phyloP scores from a whole-genome alignment of 2,888 invertebrate species.

The Drosophila rubida region DNA sequence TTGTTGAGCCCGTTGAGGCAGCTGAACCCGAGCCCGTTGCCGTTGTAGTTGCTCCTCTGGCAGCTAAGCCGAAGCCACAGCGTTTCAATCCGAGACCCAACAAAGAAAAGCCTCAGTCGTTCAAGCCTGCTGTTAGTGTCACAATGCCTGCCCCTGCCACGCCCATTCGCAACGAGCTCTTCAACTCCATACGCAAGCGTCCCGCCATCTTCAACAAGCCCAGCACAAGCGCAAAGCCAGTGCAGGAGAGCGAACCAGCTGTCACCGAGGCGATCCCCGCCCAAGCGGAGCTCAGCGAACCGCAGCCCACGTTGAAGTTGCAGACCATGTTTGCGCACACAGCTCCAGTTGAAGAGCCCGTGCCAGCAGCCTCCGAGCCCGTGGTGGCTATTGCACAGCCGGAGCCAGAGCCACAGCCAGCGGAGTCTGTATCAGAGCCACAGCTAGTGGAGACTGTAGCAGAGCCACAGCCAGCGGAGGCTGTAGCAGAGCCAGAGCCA shows the following conservation, averaged over 20 bases:
- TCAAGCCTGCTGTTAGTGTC: conserved; percentile 50
- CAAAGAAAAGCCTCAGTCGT: conserved; percentile 65
- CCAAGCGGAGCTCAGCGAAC: conserved; percentile 60
- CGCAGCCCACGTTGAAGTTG: conserved; percentile 67
- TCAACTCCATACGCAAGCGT: conserved; percentile 79
- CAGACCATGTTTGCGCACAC: conserved; percentile 65
- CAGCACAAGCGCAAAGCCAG: conserved; percentile 39
- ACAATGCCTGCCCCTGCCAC: conserved; percentile 32
- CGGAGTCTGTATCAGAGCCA: too few species aligned
- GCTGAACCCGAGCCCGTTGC: conserved; percentile 10
- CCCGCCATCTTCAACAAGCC: conserved; percentile 72
- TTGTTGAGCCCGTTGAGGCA: conserved; percentile 20
- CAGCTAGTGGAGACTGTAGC: too few species aligned
- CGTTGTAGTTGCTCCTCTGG: conserved; percentile 5
- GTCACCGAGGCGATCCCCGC: conserved; percentile 48
- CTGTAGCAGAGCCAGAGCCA: conserved; percentile 51
- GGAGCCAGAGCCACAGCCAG: not conserved
- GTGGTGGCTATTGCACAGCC: conserved; percentile 60
- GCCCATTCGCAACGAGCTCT: conserved; percentile 73
- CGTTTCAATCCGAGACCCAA: conserved; percentile 72
- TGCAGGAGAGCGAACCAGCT: conserved; percentile 35
- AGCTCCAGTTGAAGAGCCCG: conserved; percentile 37
- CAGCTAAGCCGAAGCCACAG: conserved; percentile 57
- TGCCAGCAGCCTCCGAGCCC: conserved; percentile 70
- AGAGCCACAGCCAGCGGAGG: conserved; percentile 55